Conservation (phyloP, 2,797 vertebrate genomes). For the Molossus alvarezi region DNA sequence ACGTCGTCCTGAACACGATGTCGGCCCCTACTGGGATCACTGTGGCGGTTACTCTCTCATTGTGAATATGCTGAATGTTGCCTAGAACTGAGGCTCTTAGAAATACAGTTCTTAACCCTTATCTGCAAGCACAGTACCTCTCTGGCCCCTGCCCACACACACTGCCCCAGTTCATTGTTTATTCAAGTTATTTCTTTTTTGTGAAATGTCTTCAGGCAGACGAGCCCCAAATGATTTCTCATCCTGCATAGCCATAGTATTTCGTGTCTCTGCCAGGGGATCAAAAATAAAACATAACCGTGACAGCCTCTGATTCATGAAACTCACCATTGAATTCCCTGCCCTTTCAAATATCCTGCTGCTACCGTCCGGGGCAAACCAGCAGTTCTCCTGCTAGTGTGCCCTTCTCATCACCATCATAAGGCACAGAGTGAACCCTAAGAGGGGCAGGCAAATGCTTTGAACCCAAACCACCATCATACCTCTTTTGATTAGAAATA, state of each 20-base stretch:
- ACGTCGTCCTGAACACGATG: neutral
- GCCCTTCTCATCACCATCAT: neutral
- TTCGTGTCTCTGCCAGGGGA: neutral
- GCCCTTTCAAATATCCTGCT: neutral
- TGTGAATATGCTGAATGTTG: neutral
- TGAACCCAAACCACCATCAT: neutral
- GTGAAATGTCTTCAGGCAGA: neutral
- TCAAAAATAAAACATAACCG: neutral
- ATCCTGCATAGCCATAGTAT: neutral
- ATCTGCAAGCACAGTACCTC: neutral
- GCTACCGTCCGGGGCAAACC: too few species aligned
- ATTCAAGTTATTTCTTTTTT: neutral
- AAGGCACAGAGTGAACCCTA: neutral
- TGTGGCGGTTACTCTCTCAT: neutral
- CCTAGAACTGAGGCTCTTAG: neutral
- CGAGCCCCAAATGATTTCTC: neutral
- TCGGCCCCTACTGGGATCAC: neutral
- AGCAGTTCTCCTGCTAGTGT: rapidly evolving
- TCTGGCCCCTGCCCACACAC: neutral
- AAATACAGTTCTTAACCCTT: neutral
- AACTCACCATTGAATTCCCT: neutral
- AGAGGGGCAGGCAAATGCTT: neutral
- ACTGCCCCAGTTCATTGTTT: neutral
- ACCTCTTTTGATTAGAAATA: neutral
- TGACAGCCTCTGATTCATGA: neutral